A percentile compares a stretch with the other conserved stretches of the same genome.
Evolutionary conservation across 2,797 vertebrate genomes (phyloP).

Genomic region (Helarctos malayanus): DNA sequence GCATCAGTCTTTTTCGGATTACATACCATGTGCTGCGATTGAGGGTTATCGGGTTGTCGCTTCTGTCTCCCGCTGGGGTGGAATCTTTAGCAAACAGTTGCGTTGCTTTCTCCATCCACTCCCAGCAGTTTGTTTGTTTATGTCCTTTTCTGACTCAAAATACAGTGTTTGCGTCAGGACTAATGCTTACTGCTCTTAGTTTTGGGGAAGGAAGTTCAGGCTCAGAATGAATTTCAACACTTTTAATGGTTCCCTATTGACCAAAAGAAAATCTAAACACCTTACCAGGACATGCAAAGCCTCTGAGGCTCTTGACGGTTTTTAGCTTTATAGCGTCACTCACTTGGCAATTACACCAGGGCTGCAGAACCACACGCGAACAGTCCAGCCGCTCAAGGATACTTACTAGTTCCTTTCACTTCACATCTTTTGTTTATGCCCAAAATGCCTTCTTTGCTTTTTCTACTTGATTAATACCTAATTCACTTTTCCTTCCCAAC

Average conservation of each 20-base stretch:
- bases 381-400: neutral
- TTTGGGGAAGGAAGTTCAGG: neutral
- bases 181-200: neutral
- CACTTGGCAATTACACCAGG: neutral
- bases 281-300: neutral
- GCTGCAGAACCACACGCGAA: neutral
- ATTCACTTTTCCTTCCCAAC: conserved; percentile 19
- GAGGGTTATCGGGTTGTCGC: neutral
- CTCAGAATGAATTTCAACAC: conserved; percentile 60
- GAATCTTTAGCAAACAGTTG: neutral
- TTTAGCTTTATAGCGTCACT: conserved; percentile 32
- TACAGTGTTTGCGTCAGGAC: neutral
- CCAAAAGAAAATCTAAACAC: conserved; percentile 24
- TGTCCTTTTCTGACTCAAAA: neutral
- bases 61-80: neutral
- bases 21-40: neutral
- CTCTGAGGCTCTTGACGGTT: neutral
- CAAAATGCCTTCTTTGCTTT: neutral
- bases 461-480: neutral
- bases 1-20: neutral
- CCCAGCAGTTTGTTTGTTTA: neutral
- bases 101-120: neutral
- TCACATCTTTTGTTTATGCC: neutral
- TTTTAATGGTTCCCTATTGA: conserved; percentile 56
- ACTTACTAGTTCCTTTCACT: neutral